A percentile compares a stretch with the other conserved stretches of the same genome.
phyloP scores from a whole-genome alignment of 64 coral and sea anemone genomes.

The Stylophora pistillata region DNA sequence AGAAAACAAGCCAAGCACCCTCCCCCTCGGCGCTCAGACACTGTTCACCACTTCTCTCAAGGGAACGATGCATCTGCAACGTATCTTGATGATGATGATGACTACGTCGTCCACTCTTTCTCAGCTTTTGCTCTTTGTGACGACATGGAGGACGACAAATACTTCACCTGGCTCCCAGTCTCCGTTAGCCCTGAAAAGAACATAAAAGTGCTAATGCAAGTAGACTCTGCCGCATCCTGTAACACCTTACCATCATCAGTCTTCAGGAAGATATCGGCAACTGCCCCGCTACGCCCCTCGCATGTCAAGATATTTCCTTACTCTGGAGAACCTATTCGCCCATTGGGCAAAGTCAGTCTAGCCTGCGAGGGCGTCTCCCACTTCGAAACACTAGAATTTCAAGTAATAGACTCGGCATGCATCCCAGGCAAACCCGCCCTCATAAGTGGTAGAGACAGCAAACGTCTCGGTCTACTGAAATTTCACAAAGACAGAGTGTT shows the following conservation, averaged over 20 bases:
- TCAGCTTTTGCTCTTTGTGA: too few species aligned
- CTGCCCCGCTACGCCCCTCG: not conserved
- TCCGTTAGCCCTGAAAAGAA: too few species aligned
- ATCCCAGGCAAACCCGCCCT: constrained; percentile 38
- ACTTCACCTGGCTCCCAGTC: too few species aligned
- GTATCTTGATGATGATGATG: too few species aligned
- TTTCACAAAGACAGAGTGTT: constrained; percentile 45
- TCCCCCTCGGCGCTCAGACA: not conserved
- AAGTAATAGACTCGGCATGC: too few species aligned
- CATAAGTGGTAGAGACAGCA: constrained; percentile 22
- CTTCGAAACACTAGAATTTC: constrained; percentile 39
- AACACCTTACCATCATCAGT: too few species aligned
- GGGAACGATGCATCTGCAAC: constrained; percentile 10
- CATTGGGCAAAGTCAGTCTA: constrained; percentile 38
- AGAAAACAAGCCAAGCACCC: not conserved
- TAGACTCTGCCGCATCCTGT: too few species aligned
- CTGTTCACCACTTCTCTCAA: not conserved
- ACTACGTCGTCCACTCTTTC: too few species aligned
- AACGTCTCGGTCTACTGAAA: constrained; percentile 30
- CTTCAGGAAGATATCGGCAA: constrained; percentile 24
- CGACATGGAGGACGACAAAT: too few species aligned
- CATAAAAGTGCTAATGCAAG: too few species aligned
- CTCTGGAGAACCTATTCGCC: constrained; percentile 14
- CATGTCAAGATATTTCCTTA: constrained; percentile 18
- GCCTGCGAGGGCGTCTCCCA: constrained; percentile 23